Evolutionary conservation across 2,888 invertebrate genomes (phyloP).

Genomic region (Hypselothyrea guttata): DNA sequence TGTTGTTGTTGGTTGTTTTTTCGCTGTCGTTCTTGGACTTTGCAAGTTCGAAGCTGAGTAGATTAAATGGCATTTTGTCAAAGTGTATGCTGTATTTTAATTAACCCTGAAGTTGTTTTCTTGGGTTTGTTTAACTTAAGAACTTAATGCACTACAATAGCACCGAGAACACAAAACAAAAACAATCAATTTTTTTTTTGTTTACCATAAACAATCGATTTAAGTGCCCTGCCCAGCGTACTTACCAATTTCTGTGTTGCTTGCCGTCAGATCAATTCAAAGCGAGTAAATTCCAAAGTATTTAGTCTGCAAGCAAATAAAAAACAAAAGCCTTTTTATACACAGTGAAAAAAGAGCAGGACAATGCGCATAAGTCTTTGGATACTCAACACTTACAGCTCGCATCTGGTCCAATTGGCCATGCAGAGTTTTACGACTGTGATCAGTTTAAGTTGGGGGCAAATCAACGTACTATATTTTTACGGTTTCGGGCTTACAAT

Average conservation of each 20-base stretch:
- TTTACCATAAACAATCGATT: constrained; percentile 29
- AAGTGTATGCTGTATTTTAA: constrained; percentile 65
- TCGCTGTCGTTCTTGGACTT: constrained; percentile 11
- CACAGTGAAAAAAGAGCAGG: constrained; percentile 7
- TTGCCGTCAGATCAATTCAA: constrained; percentile 27
- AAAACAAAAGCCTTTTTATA: no score
- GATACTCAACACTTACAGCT: constrained; percentile 9
- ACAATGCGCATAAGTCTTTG: neutral
- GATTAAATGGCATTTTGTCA: constrained; percentile 74
- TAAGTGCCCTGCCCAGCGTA: constrained; percentile 2
- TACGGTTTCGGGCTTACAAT: constrained; percentile 22
- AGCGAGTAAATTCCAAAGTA: constrained; percentile 46
- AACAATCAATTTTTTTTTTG: neutral
- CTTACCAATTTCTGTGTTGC: constrained; percentile 34
- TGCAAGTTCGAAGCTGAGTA: constrained; percentile 56
- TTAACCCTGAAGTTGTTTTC: constrained; percentile 39
- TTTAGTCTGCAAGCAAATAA: constrained; percentile 43
- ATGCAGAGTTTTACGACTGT: constrained; percentile 30
- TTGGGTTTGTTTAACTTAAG: constrained; percentile 9
- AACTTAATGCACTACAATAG: constrained; percentile 24
- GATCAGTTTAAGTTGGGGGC: constrained; percentile 16
- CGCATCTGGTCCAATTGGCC: constrained; percentile 19
- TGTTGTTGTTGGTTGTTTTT: constrained; percentile 18
- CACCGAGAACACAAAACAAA: constrained; percentile 1
- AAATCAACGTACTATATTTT: constrained; percentile 29